Conservation (phyloP, 2,888 invertebrate genomes). For the Oxystoma pomonae region DNA sequence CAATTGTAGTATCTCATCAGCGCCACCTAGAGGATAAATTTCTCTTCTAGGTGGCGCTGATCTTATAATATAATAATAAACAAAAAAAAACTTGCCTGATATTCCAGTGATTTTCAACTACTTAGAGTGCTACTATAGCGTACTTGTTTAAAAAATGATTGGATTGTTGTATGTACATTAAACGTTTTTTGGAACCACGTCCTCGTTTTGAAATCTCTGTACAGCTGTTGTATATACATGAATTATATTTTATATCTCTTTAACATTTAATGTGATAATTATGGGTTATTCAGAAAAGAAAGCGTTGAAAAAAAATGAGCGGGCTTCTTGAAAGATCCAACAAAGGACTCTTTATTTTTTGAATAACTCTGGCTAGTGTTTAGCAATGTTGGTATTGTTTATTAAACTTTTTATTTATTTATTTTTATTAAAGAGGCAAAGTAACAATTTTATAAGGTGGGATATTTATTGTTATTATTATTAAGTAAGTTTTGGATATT, state of each 20-base stretch:
- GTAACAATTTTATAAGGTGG: no score
- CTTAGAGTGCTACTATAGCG: no score
- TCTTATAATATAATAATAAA: no score
- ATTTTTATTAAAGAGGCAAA: constrained; percentile 16
- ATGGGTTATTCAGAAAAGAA: background rate
- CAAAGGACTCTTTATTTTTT: constrained; percentile 11
- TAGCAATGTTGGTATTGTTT: constrained; percentile 38
- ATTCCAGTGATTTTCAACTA: no score
- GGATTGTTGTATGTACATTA: background rate
- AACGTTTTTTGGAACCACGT: constrained; percentile 17
- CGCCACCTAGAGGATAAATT: no score
- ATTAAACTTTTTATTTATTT: constrained; percentile 29
- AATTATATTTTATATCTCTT: constrained; percentile 8
- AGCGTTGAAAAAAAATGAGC: background rate
- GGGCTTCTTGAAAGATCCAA: background rate
- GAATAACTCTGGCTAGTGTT: constrained; percentile 32
- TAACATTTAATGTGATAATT: constrained; percentile 20
- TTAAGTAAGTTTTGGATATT: no score
- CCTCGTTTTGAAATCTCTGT: constrained; percentile 17
- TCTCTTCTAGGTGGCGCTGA: no score
- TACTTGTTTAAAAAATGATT: background rate
- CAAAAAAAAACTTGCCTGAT: no score
- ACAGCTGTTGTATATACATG: constrained; percentile 21
- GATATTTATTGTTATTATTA: no score
- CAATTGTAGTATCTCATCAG: no score